A percentile compares a stretch with the other conserved stretches of the same genome.
phyloP scores from a whole-genome alignment of 1,140 invertebrate genomes.

The Tetramorium alpestre region DNA sequence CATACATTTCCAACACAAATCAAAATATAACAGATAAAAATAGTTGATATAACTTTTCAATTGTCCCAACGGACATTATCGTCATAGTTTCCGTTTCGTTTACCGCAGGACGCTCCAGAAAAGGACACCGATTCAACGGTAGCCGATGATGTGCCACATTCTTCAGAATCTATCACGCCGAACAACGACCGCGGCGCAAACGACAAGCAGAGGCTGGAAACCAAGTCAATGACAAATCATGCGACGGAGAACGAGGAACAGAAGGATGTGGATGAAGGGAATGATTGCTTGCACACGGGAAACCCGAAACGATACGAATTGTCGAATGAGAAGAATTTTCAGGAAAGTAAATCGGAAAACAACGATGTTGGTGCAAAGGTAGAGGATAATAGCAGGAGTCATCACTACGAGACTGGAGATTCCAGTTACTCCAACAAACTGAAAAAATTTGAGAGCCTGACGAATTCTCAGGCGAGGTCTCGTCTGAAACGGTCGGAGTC shows the following conservation, averaged over 20 bases:
- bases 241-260: constrained; percentile 71
- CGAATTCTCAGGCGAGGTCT: constrained; percentile 78
- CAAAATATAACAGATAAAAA: background rate
- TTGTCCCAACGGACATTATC: background rate
- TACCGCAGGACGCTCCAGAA: constrained; percentile 75
- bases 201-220: constrained; percentile 61
- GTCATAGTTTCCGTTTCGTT: background rate
- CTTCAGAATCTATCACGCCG: constrained; percentile 65
- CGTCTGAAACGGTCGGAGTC: constrained; percentile 88
- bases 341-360: background rate
- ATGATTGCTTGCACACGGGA: background rate
- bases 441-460: constrained; percentile 83
- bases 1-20: background rate
- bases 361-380: background rate
- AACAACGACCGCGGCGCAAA: constrained; percentile 79
- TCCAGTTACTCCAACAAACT: constrained; percentile 84
- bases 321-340: constrained; percentile 5
- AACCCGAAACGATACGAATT: constrained; percentile 22
- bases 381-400: constrained; percentile 30
- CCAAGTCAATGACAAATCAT: constrained; percentile 56
- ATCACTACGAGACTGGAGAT: constrained; percentile 65
- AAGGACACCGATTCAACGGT: constrained; percentile 78
- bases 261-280: constrained; percentile 52
- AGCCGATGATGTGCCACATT: constrained; percentile 28
- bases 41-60: background rate